A percentile compares a stretch with the other conserved stretches of the same genome.
These are phyloP conservation scores for Monomorium pharaonis DNA, from an alignment of 1,140 invertebrate genomes.

Conservation along the genomic window DNA sequence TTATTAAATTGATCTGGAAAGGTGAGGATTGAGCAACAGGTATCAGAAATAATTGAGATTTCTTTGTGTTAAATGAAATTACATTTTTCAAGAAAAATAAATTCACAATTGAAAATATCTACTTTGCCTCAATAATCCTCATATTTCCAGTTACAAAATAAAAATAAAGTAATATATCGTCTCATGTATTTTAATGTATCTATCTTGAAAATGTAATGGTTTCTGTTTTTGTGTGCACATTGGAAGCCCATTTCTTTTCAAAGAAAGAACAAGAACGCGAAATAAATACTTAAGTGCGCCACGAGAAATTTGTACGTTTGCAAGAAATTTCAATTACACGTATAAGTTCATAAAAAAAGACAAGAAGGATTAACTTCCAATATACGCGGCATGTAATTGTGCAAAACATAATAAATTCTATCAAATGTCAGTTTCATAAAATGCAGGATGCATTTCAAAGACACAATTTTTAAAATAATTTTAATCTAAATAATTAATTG, in stretches of 20 bases:
- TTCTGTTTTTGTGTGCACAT: slow-evolving; percentile 42
- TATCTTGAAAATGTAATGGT: slow-evolving; percentile 50
- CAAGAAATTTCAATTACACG: slow-evolving; percentile 3
- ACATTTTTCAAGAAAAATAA: not conserved
- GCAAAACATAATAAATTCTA: slow-evolving; percentile 14
- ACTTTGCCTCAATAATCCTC: not conserved
- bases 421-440: not conserved
- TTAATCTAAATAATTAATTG: not conserved
- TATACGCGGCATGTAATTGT: slow-evolving; percentile 7
- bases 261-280: slow-evolving; percentile 44
- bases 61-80: not conserved
- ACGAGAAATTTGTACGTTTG: not conserved
- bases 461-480: not conserved
- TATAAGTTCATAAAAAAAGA: slow-evolving; percentile 27
- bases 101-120: not conserved
- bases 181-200: slow-evolving; percentile 20
- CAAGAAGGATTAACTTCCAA: slow-evolving; percentile 27
- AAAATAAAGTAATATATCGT: slow-evolving; percentile 2
- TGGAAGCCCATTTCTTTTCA: slow-evolving; percentile 67
- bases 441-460: not conserved
- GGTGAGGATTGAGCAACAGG: not conserved
- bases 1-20: slow-evolving; percentile 24
- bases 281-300: slow-evolving; percentile 38
- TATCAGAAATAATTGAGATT: slow-evolving; percentile 28
- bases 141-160: slow-evolving; percentile 32